A percentile compares a stretch with the other conserved stretches of the same genome.
phyloP scores from a whole-genome alignment of 2,113 vertebrate genomes.

The Synodontis membranacea region DNA sequence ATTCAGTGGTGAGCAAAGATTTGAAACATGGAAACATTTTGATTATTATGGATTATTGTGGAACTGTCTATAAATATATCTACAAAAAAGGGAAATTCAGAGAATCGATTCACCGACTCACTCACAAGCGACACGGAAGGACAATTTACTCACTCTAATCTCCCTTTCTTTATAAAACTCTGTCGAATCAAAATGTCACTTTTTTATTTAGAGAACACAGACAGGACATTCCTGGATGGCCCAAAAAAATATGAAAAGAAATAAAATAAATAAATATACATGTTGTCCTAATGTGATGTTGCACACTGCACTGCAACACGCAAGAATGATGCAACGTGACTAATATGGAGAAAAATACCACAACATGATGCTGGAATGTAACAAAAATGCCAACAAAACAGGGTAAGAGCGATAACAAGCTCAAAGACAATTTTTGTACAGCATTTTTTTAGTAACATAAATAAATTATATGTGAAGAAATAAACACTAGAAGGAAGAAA shows the following conservation, averaged over 20 bases:
- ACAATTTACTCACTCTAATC: not conserved
- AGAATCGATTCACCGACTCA: not conserved
- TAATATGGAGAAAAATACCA: not conserved
- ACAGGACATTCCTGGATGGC: not conserved
- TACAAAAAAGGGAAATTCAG: no score
- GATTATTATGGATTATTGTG: not conserved
- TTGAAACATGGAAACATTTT: not conserved
- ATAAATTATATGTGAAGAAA: not conserved
- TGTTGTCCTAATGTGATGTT: constrained; percentile 20
- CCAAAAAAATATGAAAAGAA: not conserved
- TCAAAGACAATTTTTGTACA: not conserved
- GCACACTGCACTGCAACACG: constrained; percentile 12
- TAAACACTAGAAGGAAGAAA: not conserved
- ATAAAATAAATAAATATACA: not conserved
- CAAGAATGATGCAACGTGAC: constrained; percentile 23
- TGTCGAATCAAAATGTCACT: not conserved
- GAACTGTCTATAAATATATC: not conserved
- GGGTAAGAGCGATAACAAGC: not conserved
- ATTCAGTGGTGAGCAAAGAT: not conserved
- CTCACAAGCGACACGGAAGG: not conserved
- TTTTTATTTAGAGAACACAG: not conserved
- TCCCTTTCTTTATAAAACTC: not conserved
- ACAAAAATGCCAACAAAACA: constrained; percentile 1
- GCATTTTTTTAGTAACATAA: not conserved
- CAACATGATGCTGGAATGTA: not conserved